phyloP scores from a whole-genome alignment of 2,113 vertebrate species.

The Solenodon paradoxus region DNA sequence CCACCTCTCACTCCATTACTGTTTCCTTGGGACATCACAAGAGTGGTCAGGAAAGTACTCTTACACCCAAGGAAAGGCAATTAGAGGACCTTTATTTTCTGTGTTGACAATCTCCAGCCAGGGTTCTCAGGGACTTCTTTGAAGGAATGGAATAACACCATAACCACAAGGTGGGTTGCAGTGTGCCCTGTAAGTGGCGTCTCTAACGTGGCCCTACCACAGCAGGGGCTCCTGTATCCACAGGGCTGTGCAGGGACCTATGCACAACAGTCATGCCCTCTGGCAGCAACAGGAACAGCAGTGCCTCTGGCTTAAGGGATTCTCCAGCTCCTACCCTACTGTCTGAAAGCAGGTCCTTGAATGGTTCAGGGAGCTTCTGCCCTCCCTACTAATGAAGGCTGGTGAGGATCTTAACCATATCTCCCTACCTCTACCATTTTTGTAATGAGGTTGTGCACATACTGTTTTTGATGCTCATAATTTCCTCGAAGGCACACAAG shows the following conservation, averaged over 20 bases:
- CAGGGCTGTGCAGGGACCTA: fast-evolving
- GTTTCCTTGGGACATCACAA: not conserved
- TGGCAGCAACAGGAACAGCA: not conserved
- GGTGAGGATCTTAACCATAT: not conserved
- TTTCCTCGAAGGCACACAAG: fast-evolving
- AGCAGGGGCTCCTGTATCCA: not conserved
- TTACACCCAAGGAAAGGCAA: not conserved
- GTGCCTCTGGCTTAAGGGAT: not conserved
- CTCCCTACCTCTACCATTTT: not conserved
- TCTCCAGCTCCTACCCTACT: not conserved
- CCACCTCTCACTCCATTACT: not conserved
- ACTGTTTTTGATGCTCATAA: not conserved
- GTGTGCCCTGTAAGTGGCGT: too few species aligned
- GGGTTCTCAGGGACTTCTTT: not conserved
- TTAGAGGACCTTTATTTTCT: not conserved
- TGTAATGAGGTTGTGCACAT: too few species aligned
- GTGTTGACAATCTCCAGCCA: not conserved
- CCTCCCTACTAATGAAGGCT: not conserved
- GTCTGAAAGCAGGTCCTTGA: not conserved
- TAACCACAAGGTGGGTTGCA: too few species aligned
- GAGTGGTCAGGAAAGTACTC: too few species aligned
- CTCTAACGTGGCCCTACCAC: too few species aligned
- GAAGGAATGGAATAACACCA: not conserved
- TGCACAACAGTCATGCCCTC: not conserved
- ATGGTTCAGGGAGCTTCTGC: not conserved